Evolutionary conservation across 35 echinoderm and acorn worm species (phyloP).

Genomic region (Chiridota heheva): DNA sequence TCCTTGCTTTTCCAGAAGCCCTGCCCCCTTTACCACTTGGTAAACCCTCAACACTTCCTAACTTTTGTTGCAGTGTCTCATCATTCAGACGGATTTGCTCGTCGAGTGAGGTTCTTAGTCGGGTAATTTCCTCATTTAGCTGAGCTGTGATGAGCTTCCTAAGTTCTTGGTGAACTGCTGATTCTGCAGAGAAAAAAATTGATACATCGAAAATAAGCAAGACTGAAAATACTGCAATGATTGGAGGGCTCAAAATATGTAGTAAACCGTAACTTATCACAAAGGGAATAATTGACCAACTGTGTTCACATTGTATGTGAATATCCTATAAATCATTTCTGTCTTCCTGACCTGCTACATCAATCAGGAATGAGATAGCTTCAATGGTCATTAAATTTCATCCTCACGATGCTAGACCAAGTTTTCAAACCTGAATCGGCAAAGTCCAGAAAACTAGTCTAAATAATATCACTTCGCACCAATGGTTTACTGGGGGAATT

Average conservation of each 20-base stretch:
- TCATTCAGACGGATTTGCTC: slow-evolving; percentile 90
- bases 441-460: too few species aligned
- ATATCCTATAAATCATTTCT: background rate
- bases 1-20: slow-evolving; percentile 57
- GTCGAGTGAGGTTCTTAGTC: slow-evolving; percentile 54
- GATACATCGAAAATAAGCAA: background rate
- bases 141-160: slow-evolving; percentile 87
- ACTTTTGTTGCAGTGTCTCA: slow-evolving; percentile 82
- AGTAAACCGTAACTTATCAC: background rate
- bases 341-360: too few species aligned
- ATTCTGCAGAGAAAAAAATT: slow-evolving; percentile 56
- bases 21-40: slow-evolving; percentile 19
- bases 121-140: slow-evolving; percentile 74
- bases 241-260: background rate
- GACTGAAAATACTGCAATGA: background rate
- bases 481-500: too few species aligned
- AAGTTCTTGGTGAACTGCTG: slow-evolving; percentile 67
- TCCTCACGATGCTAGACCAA: too few species aligned
- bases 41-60: slow-evolving; percentile 41
- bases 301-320: background rate
- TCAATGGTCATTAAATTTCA: too few species aligned
- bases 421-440: too few species aligned
- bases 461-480: too few species aligned
- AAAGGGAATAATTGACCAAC: background rate
- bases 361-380: too few species aligned